Evolutionary conservation across 2,888 invertebrate species (phyloP).

Genomic region (Drymonia ruficornis): DNA sequence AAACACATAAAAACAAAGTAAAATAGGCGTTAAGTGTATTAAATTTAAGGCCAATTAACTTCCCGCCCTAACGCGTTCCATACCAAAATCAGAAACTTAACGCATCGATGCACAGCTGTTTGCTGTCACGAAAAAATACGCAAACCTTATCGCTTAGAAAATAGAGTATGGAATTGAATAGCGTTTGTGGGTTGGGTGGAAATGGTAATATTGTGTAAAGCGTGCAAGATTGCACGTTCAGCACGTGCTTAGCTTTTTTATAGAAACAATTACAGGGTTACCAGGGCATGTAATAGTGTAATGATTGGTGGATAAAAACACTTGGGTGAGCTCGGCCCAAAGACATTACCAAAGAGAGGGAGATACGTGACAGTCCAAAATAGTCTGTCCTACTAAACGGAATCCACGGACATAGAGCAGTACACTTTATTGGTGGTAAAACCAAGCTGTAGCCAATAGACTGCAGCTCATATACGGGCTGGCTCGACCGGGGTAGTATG

Average conservation of each 20-base stretch:
- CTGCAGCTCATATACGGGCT: too few species aligned
- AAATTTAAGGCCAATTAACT: constrained; percentile 64
- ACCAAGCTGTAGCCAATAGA: too few species aligned
- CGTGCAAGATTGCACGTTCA: constrained; percentile 48
- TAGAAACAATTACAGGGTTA: constrained; percentile 64
- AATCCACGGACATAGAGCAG: too few species aligned
- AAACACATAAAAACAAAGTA: constrained; percentile 26
- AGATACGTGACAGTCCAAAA: too few species aligned
- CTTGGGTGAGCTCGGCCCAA: too few species aligned
- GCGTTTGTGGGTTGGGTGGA: not conserved
- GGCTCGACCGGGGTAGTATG: too few species aligned
- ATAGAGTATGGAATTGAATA: constrained; percentile 27
- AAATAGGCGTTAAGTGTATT: constrained; percentile 62
- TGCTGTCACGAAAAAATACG: constrained; percentile 8
- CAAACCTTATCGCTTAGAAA: not conserved
- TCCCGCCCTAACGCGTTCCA: constrained; percentile 56
- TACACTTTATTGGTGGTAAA: too few species aligned
- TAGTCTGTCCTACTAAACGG: too few species aligned
- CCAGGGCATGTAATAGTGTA: constrained; percentile 65
- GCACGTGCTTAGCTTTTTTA: constrained; percentile 52
- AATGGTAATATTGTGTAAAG: constrained; percentile 22
- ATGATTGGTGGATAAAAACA: constrained; percentile 57
- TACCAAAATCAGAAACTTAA: constrained; percentile 56
- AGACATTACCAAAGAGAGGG: too few species aligned
- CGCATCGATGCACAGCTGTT: constrained; percentile 42